Evolutionary conservation across 2,113 vertebrate genomes (phyloP).

Genomic region (Sus scrofa): DNA sequence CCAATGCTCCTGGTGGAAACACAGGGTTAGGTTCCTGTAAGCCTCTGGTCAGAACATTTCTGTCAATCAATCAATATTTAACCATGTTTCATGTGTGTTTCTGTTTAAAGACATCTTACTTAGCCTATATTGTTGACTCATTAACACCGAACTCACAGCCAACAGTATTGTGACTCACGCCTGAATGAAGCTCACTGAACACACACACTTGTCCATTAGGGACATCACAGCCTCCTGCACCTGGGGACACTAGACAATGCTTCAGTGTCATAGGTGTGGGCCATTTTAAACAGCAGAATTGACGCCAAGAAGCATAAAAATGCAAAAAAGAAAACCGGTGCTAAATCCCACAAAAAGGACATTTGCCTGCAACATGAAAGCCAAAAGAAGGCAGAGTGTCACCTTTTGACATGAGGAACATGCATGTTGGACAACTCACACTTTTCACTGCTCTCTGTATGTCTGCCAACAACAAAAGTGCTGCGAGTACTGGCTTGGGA

Average conservation of each 20-base stretch:
- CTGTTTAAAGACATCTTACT: neutral
- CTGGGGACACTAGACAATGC: neutral
- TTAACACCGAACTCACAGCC: neutral
- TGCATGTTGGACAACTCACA: fast-evolving
- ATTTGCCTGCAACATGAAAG: neutral
- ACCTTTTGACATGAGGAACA: neutral
- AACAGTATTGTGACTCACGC: fast-evolving
- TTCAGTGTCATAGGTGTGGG: neutral
- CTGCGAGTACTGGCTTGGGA: neutral
- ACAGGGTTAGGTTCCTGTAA: neutral
- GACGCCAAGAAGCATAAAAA: neutral
- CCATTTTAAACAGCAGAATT: neutral
- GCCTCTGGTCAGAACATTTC: neutral
- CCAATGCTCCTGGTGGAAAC: neutral
- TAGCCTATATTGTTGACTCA: neutral
- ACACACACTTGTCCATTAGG: neutral
- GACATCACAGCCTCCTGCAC: neutral
- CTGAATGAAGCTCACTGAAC: neutral
- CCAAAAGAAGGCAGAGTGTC: neutral
- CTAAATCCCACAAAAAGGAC: neutral
- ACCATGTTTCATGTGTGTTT: neutral
- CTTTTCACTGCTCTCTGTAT: neutral
- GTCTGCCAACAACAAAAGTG: neutral
- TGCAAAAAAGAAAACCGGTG: too few relatives aligned
- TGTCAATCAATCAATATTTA: neutral